Percentiles rank a stretch among this genome's conserved stretches.
Evolutionary conservation across 2,113 vertebrate species (phyloP).

Genomic region (Anhinga rufa): DNA sequence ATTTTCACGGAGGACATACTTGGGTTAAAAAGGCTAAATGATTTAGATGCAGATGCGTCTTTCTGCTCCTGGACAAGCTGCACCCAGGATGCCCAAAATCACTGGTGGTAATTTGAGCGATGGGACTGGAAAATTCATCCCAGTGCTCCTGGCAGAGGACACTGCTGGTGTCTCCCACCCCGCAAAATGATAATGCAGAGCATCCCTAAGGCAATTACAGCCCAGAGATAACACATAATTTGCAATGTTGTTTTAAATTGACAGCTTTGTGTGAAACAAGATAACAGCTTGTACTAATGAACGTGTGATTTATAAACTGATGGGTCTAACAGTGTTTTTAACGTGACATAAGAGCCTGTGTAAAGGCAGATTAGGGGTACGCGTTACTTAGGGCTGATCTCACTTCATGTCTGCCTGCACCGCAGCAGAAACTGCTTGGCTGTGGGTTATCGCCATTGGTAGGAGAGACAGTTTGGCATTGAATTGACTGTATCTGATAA

Average conservation of each 20-base stretch:
- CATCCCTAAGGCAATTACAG: background rate
- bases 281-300: background rate
- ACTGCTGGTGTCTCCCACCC: background rate
- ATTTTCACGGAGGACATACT: background rate
- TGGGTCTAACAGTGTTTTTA: background rate
- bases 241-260: background rate
- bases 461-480: background rate
- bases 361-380: background rate
- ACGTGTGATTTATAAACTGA: background rate
- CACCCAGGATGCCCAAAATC: background rate
- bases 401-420: fast-evolving
- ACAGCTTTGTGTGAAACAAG: background rate
- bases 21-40: background rate
- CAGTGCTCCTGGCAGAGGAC: background rate
- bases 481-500: background rate
- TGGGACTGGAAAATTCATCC: background rate
- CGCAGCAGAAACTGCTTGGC: fast-evolving
- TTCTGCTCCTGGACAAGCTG: background rate
- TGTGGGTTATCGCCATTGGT: background rate
- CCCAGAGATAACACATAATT: background rate
- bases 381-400: background rate
- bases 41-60: background rate
- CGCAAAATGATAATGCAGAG: fast-evolving
- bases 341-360: background rate
- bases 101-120: background rate